Percentiles rank a stretch among this genome's conserved stretches.
Conservation (phyloP, 2,888 invertebrate genomes). For the Orthosia cruda region DNA sequence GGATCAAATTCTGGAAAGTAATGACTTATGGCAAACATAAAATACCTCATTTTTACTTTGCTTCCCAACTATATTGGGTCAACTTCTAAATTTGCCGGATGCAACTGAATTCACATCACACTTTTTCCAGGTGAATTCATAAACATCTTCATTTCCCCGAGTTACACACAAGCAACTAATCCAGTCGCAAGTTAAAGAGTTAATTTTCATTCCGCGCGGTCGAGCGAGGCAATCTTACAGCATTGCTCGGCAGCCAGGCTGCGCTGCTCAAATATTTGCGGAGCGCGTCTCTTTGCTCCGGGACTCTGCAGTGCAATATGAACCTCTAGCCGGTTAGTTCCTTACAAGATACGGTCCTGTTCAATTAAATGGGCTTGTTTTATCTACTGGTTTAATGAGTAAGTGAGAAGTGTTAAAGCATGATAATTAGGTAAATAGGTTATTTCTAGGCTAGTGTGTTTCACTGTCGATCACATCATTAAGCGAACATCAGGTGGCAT, state of each 20-base stretch:
- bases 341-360: background rate
- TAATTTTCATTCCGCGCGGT: conserved; percentile 15
- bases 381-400: background rate
- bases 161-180: conserved; percentile 8
- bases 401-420: background rate
- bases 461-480: no score
- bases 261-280: conserved; percentile 50
- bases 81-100: no score
- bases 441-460: no score
- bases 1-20: no score
- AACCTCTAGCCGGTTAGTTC: background rate
- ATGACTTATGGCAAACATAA: no score
- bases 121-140: background rate
- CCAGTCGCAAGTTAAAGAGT: conserved; percentile 16
- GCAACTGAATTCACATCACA: no score
- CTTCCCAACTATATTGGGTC: no score
- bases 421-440: no score
- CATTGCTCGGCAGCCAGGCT: background rate
- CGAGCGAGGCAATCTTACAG: conserved; percentile 10
- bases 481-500: no score
- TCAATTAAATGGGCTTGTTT: background rate
- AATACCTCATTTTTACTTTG: no score
- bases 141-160: background rate
- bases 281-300: conserved; percentile 18
- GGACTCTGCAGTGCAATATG: conserved; percentile 4